These are phyloP conservation scores for Sarcophaga rosellei DNA, from an alignment of 2,888 invertebrate genomes.

Conservation along the genomic window DNA sequence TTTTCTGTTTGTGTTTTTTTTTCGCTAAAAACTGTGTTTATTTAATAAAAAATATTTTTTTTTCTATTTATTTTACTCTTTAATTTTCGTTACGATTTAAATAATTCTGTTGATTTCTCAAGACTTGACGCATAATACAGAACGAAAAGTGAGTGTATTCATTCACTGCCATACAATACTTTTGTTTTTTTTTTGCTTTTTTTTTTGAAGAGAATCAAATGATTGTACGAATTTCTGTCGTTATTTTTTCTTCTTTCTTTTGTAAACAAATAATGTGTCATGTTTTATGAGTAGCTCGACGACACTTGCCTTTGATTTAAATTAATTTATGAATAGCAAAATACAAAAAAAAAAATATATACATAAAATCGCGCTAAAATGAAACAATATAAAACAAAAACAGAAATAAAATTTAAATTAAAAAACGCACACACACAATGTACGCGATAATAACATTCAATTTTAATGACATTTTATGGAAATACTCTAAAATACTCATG, in stretches of 20 bases:
- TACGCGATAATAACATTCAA: slow-evolving; percentile 3
- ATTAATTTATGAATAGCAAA: slow-evolving; percentile 54
- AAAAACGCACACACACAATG: background rate
- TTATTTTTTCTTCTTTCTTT: slow-evolving; percentile 25
- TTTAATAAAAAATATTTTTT: slow-evolving; percentile 43
- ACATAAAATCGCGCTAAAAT: too few species aligned
- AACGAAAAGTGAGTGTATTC: background rate
- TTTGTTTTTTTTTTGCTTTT: slow-evolving; percentile 23
- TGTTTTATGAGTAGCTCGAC: slow-evolving; percentile 60
- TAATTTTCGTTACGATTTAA: slow-evolving; percentile 4
- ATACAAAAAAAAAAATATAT: slow-evolving; percentile 24
- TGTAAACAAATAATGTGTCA: slow-evolving; percentile 56
- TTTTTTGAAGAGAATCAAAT: slow-evolving; percentile 1
- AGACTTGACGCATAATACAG: slow-evolving; percentile 37
- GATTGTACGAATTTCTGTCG: slow-evolving; percentile 11
- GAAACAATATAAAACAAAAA: background rate
- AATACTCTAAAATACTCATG: slow-evolving; percentile 24
- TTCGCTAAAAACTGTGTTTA: slow-evolving; percentile 46
- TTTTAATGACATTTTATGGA: slow-evolving; percentile 50
- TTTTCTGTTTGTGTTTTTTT: background rate
- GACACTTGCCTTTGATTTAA: slow-evolving; percentile 66
- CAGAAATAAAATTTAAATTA: background rate
- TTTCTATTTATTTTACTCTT: slow-evolving; percentile 15
- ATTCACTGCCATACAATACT: slow-evolving; percentile 3
- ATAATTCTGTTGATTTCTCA: slow-evolving; percentile 52